phyloP scores from a whole-genome alignment of 2,888 invertebrate species.

The Biston betularia region DNA sequence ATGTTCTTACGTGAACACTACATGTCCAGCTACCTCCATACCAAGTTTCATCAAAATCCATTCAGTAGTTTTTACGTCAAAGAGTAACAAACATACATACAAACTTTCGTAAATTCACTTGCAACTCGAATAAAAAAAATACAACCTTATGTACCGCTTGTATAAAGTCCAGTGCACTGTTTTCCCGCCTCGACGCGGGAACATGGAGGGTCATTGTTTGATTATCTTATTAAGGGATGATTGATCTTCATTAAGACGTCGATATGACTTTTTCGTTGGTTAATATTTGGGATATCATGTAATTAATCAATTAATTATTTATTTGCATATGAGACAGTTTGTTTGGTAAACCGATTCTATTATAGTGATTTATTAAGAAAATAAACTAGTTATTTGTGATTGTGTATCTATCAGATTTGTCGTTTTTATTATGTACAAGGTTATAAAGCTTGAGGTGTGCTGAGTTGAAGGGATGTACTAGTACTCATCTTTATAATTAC shows the following conservation, averaged over 20 bases:
- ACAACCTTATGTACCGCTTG: conserved; percentile 14
- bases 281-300: conserved; percentile 46
- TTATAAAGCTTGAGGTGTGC: too few species aligned
- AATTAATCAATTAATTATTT: conserved; percentile 18
- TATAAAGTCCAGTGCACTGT: conserved; percentile 34
- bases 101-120: too few species aligned
- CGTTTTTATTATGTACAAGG: not conserved
- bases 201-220: conserved; percentile 83
- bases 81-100: too few species aligned
- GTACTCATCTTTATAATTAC: too few species aligned
- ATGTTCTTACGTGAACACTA: too few species aligned
- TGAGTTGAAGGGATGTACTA: too few species aligned
- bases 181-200: conserved; percentile 51
- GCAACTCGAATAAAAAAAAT: not conserved
- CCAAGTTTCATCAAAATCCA: too few species aligned
- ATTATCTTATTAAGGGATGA: conserved; percentile 81
- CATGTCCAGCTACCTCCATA: too few species aligned
- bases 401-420: not conserved
- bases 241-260: conserved; percentile 73
- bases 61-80: too few species aligned
- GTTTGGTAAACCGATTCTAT: not conserved
- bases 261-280: conserved; percentile 31
- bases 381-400: not conserved
- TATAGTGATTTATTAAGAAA: not conserved
- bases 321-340: not conserved